Conservation (phyloP, 2,113 vertebrate species). For the Pollachius pollachius region DNA sequence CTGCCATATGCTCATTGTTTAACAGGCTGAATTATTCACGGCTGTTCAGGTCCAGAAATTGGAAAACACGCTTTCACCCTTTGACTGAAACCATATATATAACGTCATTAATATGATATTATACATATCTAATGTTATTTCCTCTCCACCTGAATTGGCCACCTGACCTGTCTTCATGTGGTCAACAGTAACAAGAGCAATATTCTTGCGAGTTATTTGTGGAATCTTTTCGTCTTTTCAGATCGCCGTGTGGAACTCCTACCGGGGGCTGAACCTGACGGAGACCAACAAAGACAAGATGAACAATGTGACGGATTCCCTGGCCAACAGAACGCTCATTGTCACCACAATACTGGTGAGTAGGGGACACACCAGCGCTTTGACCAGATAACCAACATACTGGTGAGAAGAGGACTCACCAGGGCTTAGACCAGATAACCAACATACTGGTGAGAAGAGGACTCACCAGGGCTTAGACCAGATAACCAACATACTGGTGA, state of each 20-base stretch:
- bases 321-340: conserved; percentile 92
- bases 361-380: neutral
- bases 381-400: neutral
- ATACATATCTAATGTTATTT: too few species aligned
- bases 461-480: too few species aligned
- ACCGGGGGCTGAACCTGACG: conserved; percentile 90
- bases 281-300: conserved; percentile 79
- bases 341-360: conserved; percentile 98
- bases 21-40: too few species aligned
- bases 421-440: conserved; percentile 35
- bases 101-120: too few species aligned
- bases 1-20: too few species aligned
- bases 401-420: neutral
- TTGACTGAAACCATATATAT: too few species aligned
- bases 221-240: conserved; percentile 47
- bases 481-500: neutral
- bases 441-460: conserved; percentile 68
- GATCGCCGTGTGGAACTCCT: conserved; percentile 96
- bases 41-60: too few species aligned
- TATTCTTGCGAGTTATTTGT: too few species aligned
- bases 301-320: conserved; percentile 87
- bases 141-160: too few species aligned
- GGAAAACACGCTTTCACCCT: too few species aligned
- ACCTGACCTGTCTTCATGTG: too few species aligned
- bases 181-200: too few species aligned